Conservation (phyloP, 1,140 invertebrate genomes). For the Mycetomoellerius zeteki region DNA sequence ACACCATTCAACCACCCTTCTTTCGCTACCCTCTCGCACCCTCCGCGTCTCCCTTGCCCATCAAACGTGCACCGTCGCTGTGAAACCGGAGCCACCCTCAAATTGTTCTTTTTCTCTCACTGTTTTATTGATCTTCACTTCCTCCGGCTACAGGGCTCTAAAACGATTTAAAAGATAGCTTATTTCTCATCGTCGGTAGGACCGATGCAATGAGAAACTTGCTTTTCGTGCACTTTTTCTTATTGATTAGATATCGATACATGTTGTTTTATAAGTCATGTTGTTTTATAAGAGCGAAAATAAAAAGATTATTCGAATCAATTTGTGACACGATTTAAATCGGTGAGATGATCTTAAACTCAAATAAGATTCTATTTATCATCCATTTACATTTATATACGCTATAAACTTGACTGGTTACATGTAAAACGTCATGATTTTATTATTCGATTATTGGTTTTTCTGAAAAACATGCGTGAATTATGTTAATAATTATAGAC, state of each 20-base stretch:
- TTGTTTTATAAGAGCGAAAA: slow-evolving; percentile 26
- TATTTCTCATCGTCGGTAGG: slow-evolving; percentile 78
- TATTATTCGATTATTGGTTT: neutral
- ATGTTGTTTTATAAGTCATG: slow-evolving; percentile 36
- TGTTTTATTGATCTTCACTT: slow-evolving; percentile 86
- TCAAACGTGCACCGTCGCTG: slow-evolving; percentile 70
- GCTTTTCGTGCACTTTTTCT: slow-evolving; percentile 20
- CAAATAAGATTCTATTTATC: neutral
- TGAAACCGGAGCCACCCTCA: slow-evolving; percentile 79
- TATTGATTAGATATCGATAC: slow-evolving; percentile 53
- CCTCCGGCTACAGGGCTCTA: slow-evolving; percentile 77
- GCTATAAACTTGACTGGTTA: slow-evolving; percentile 2
- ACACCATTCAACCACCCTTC: slow-evolving; percentile 65
- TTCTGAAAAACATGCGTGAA: neutral
- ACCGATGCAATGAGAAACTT: slow-evolving; percentile 44
- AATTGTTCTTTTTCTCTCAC: slow-evolving; percentile 81
- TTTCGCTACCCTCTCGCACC: slow-evolving; percentile 27
- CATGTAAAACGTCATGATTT: neutral
- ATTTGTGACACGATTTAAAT: neutral
- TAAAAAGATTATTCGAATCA: slow-evolving; percentile 5
- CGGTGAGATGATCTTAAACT: neutral
- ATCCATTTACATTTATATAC: slow-evolving; percentile 4
- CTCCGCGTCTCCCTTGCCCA: slow-evolving; percentile 1
- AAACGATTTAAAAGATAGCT: slow-evolving; percentile 82
- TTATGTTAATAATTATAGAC: neutral